Percentiles rank a stretch among this genome's conserved stretches.
Evolutionary conservation across 2,113 vertebrate species (phyloP).

Genomic region (Prionailurus bengalensis): DNA sequence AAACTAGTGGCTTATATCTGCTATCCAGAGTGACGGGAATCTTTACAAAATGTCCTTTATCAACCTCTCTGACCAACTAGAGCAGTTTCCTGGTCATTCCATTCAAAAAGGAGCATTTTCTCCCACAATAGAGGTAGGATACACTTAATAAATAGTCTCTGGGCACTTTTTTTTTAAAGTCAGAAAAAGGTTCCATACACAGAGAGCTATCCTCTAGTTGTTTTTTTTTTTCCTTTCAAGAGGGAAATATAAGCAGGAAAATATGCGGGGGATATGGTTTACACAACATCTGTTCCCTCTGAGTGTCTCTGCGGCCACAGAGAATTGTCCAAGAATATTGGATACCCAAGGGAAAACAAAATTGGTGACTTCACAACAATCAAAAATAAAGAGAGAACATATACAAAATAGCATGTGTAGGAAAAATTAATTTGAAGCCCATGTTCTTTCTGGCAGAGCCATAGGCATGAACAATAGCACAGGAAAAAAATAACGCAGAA

Average conservation of each 20-base stretch:
- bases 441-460: constrained; percentile 53
- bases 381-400: constrained; percentile 48
- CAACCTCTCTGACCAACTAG: background rate
- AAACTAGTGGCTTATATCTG: background rate
- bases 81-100: background rate
- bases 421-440: constrained; percentile 64
- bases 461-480: constrained; percentile 41
- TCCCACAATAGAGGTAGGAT: background rate
- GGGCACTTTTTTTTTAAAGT: background rate
- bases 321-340: constrained; percentile 73
- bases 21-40: background rate
- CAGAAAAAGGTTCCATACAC: background rate
- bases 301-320: constrained; percentile 58
- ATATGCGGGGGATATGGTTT: background rate
- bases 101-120: constrained; percentile 26
- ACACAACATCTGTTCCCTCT: constrained; percentile 59
- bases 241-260: constrained; percentile 63
- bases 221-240: constrained; percentile 24
- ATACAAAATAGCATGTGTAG: background rate
- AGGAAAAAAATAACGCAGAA: constrained; percentile 60
- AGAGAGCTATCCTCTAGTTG: constrained; percentile 13
- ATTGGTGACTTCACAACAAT: constrained; percentile 37
- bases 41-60: constrained; percentile 35
- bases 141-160: constrained; percentile 39
- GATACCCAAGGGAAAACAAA: constrained; percentile 60